Percentiles rank a stretch among this genome's conserved stretches.
Evolutionary conservation across 1,140 invertebrate species (phyloP).

Genomic region (Protaetia brevitarsis): DNA sequence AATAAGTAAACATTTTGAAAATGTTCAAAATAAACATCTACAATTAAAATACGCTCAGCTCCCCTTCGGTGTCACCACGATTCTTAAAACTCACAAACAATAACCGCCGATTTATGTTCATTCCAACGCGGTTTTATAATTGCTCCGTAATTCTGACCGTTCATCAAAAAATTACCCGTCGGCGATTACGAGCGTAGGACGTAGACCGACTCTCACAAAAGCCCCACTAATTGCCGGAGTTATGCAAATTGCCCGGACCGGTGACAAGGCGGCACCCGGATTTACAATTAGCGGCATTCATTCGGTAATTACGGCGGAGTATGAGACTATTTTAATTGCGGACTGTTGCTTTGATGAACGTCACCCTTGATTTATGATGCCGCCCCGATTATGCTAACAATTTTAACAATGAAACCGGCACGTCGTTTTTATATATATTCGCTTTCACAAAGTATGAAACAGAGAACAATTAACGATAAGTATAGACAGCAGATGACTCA

Average conservation of each 20-base stretch:
- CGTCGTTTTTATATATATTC: too few relatives aligned
- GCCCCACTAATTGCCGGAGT: constrained; percentile 21
- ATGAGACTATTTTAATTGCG: constrained; percentile 23
- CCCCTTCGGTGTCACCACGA: too few relatives aligned
- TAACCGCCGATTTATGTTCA: too few relatives aligned
- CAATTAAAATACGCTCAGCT: too few relatives aligned
- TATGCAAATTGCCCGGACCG: constrained; percentile 25
- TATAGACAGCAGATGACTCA: too few relatives aligned
- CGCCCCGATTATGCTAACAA: not conserved
- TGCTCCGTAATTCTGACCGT: not conserved
- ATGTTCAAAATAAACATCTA: too few relatives aligned
- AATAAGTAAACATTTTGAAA: too few relatives aligned
- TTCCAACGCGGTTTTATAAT: too few relatives aligned
- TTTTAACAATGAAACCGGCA: constrained; percentile 22
- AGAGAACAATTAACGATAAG: not conserved
- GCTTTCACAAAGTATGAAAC: not conserved
- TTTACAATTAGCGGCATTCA: constrained; percentile 27
- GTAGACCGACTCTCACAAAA: constrained; percentile 15
- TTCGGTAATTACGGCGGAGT: constrained; percentile 10
- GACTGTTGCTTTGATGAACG: constrained; percentile 17
- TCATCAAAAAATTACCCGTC: not conserved
- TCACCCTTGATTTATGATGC: constrained; percentile 17
- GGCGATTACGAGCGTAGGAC: not conserved
- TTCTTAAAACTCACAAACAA: too few relatives aligned
- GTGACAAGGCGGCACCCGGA: constrained; percentile 20